A percentile compares a stretch with the other conserved stretches of the same genome.
phyloP scores from a whole-genome alignment of 1,140 invertebrate genomes.

The Eriosoma lanigerum region DNA sequence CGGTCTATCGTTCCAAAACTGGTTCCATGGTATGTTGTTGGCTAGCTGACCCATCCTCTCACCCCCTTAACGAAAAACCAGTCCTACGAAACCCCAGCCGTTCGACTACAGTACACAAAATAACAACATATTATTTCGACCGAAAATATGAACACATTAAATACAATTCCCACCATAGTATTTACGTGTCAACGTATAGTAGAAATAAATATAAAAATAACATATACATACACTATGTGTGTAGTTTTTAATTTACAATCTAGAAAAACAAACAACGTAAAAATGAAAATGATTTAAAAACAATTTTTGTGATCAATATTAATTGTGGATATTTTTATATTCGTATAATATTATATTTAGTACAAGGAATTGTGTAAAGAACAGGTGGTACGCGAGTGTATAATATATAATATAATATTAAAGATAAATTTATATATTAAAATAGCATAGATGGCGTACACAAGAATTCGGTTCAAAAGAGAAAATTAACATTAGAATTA shows the following conservation, averaged over 20 bases:
- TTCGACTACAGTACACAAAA: not conserved
- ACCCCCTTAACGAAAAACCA: constrained; percentile 51
- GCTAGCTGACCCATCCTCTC: constrained; percentile 41
- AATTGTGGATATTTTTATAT: no score
- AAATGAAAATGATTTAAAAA: no score
- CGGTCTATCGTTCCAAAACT: constrained; percentile 40
- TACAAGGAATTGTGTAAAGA: constrained; percentile 1
- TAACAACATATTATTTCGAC: constrained; percentile 10
- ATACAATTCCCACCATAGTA: no score
- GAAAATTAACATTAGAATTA: not conserved
- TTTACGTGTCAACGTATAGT: no score
- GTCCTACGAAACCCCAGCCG: constrained; percentile 44
- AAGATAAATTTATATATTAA: no score
- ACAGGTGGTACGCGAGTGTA: constrained; percentile 5
- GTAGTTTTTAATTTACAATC: no score
- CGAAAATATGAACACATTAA: not conserved
- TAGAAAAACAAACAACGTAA: no score
- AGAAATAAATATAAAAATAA: no score
- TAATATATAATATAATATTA: not conserved
- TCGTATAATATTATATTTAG: not conserved
- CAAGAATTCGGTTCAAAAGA: not conserved
- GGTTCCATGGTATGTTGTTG: constrained; percentile 47
- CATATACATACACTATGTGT: no score
- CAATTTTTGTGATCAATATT: no score
- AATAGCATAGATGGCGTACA: no score